A percentile compares a stretch with the other conserved stretches of the same genome.
phyloP scores from a whole-genome alignment of 2,797 vertebrate species.

The Cyclura pinguis region DNA sequence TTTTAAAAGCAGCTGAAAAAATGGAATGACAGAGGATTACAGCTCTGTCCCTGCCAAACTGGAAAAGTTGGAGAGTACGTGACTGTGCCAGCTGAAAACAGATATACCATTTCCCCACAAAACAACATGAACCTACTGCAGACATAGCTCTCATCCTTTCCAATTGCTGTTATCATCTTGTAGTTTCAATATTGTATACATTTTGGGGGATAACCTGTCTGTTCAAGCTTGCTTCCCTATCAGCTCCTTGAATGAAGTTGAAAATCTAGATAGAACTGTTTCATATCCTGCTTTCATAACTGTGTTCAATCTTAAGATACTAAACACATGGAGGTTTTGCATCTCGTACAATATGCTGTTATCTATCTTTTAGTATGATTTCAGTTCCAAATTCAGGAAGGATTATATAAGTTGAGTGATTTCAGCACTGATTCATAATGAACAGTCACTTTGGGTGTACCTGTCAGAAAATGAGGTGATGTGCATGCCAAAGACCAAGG shows the following conservation, averaged over 20 bases:
- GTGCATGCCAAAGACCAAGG: neutral
- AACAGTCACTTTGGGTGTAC: neutral
- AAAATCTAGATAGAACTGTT: constrained; percentile 1
- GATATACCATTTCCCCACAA: neutral
- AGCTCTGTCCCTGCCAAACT: no score
- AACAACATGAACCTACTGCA: neutral
- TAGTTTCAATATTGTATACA: neutral
- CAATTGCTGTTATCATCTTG: neutral
- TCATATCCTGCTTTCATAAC: constrained; percentile 5
- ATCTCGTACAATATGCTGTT: neutral
- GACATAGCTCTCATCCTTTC: neutral
- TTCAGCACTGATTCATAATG: constrained; percentile 5
- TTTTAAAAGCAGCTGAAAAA: no score
- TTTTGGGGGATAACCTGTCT: neutral
- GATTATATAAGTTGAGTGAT: neutral
- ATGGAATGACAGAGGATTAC: no score
- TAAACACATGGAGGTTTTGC: neutral
- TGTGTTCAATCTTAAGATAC: neutral
- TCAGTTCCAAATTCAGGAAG: neutral
- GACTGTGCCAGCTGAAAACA: neutral
- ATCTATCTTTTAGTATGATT: neutral
- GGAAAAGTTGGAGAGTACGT: no score
- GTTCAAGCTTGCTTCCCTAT: neutral
- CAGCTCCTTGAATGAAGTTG: neutral
- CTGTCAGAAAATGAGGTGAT: neutral